Evolutionary conservation across 2,888 invertebrate species (phyloP).

Genomic region (Drosophila tanythrix): DNA sequence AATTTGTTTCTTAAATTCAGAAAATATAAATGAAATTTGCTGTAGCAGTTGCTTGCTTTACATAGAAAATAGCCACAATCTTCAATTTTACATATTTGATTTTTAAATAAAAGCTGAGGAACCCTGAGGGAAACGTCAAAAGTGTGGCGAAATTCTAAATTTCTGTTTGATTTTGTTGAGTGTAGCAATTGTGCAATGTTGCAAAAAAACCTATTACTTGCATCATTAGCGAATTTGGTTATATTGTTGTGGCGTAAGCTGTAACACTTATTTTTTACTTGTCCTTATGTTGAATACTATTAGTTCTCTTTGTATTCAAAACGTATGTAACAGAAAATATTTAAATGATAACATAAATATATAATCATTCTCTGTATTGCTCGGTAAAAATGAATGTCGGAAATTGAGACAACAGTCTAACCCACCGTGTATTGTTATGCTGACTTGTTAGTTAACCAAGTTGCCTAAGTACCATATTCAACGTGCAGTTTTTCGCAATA

Average conservation of each 20-base stretch:
- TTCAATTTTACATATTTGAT: too few relatives aligned
- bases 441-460: background rate
- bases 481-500: background rate
- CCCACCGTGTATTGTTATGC: background rate
- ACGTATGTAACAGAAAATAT: background rate
- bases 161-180: too few relatives aligned
- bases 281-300: background rate
- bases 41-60: too few relatives aligned
- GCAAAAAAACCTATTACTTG: background rate
- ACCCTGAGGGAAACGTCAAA: too few relatives aligned
- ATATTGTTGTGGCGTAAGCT: background rate
- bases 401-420: background rate
- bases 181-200: background rate
- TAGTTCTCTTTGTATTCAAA: background rate
- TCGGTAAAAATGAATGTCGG: background rate
- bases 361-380: background rate
- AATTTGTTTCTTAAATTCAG: too few relatives aligned
- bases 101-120: too few relatives aligned
- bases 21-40: too few relatives aligned
- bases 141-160: too few relatives aligned
- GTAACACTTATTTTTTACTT: background rate
- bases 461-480: background rate
- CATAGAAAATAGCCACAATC: too few relatives aligned
- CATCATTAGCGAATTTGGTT: background rate
- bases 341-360: background rate